A percentile compares a stretch with the other conserved stretches of the same genome.
Evolutionary conservation across 2,888 invertebrate genomes (phyloP).

Genomic region (Parnassius mnemosyne): DNA sequence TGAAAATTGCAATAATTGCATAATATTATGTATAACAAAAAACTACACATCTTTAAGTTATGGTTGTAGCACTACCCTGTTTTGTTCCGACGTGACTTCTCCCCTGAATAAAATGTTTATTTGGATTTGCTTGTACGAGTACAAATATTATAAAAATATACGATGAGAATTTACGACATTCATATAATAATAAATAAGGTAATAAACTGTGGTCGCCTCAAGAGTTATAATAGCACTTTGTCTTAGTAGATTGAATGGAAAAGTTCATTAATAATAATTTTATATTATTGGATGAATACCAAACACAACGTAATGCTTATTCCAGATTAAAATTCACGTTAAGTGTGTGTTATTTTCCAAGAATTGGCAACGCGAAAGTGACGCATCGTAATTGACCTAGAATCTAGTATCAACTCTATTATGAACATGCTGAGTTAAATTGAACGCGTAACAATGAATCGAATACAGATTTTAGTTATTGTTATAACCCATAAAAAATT

Average conservation of each 20-base stretch:
- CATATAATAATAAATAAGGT: slow-evolving; percentile 1
- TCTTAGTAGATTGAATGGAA: too few species aligned
- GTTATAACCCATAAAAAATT: not conserved
- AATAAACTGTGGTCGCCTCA: not conserved
- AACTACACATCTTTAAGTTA: too few species aligned
- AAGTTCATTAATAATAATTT: too few species aligned
- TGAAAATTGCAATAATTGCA: too few species aligned
- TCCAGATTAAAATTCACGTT: slow-evolving; percentile 30
- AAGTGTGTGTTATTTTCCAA: slow-evolving; percentile 28
- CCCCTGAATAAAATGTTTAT: too few species aligned
- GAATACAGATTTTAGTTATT: slow-evolving; percentile 9
- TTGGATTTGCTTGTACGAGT: too few species aligned
- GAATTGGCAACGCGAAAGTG: slow-evolving; percentile 31
- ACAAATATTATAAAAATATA: too few species aligned
- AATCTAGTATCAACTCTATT: slow-evolving; percentile 18
- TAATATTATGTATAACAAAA: too few species aligned
- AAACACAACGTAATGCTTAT: slow-evolving; percentile 15
- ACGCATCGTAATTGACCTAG: slow-evolving; percentile 26
- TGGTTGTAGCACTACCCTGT: too few species aligned
- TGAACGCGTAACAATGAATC: not conserved
- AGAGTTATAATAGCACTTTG: too few species aligned
- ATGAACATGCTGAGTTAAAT: slow-evolving; percentile 6
- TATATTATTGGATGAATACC: slow-evolving; percentile 7
- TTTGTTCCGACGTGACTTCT: too few species aligned
- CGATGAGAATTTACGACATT: too few species aligned